Evolutionary conservation across 2,113 vertebrate genomes (phyloP).

Genomic region (Syngnathus floridae): DNA sequence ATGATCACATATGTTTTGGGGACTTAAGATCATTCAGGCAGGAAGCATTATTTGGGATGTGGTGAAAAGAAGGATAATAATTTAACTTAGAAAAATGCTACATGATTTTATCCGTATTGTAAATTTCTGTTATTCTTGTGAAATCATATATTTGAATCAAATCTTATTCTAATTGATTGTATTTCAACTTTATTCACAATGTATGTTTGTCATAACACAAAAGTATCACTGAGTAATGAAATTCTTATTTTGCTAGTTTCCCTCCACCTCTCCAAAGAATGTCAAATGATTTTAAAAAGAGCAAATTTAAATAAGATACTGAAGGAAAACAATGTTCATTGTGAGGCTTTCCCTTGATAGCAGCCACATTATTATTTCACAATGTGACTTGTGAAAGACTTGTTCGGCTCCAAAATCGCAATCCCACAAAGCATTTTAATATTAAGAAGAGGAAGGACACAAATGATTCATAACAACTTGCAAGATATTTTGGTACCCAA

Average conservation of each 20-base stretch:
- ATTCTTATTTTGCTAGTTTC: no score
- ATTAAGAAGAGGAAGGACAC: neutral
- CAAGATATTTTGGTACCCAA: neutral
- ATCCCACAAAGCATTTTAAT: neutral
- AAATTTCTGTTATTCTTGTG: no score
- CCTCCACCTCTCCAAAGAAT: no score
- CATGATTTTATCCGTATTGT: neutral
- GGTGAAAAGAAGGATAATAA: neutral
- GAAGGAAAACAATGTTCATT: no score
- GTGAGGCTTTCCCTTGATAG: neutral
- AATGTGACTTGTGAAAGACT: neutral
- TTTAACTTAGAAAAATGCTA: neutral
- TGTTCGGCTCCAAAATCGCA: neutral
- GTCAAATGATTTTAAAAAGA: no score
- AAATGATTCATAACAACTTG: neutral
- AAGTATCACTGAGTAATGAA: no score
- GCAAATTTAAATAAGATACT: no score
- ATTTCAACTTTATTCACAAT: neutral
- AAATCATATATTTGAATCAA: no score
- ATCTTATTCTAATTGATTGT: neutral
- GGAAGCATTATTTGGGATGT: neutral
- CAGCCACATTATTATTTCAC: neutral
- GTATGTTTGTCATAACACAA: no score
- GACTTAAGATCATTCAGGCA: neutral
- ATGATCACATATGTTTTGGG: neutral